Conservation (phyloP, 2,113 vertebrate species). For the Psilopsiagon aymara region DNA sequence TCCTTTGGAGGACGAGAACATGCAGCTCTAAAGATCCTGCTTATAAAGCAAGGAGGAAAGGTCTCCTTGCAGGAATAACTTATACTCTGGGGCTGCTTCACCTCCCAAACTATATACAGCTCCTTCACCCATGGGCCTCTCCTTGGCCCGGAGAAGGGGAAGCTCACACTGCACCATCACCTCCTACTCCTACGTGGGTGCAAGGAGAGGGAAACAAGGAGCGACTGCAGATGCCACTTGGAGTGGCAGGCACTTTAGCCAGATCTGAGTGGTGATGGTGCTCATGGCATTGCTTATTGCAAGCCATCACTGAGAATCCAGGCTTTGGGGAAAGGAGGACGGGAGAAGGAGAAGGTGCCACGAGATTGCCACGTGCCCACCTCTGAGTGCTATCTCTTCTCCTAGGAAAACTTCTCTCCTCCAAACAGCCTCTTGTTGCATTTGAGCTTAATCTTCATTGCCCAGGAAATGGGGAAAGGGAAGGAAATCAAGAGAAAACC, state of each 20-base stretch:
- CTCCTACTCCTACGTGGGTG: rapidly evolving
- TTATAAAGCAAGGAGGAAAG: background rate
- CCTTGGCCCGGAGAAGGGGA: background rate
- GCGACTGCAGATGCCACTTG: background rate
- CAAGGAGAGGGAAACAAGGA: background rate
- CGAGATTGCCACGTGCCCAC: too few relatives aligned
- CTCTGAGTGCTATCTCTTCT: background rate
- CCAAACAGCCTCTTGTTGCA: background rate
- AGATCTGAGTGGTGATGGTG: background rate
- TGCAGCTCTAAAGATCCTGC: background rate
- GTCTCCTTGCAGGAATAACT: slow-evolving; percentile 6
- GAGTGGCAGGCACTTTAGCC: slow-evolving; percentile 50
- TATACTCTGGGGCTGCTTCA: background rate
- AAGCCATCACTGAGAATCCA: background rate
- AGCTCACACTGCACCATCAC: background rate
- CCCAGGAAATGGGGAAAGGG: background rate
- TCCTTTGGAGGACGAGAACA: background rate
- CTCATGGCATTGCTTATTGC: background rate
- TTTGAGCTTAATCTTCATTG: background rate
- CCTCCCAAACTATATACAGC: slow-evolving; percentile 35
- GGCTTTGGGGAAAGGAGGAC: background rate
- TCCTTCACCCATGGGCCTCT: background rate
- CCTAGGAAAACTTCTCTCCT: background rate
- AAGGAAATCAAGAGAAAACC: too few relatives aligned
- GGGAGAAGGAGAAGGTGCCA: background rate